A percentile compares a stretch with the other conserved stretches of the same genome.
phyloP scores from a whole-genome alignment of 2,888 invertebrate genomes.

The Calliphora vomitoria region DNA sequence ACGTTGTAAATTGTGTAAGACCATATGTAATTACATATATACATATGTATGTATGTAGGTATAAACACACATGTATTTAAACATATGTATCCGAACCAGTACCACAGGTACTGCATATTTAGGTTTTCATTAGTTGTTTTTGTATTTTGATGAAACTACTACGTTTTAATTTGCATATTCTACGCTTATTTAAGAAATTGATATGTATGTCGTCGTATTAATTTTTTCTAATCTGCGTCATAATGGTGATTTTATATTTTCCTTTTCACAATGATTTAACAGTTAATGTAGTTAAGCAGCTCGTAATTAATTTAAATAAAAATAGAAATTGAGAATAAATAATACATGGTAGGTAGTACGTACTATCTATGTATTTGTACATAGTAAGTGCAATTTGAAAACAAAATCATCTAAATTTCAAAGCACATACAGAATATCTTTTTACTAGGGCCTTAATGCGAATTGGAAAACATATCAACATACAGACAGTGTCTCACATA shows the following conservation, averaged over 20 bases:
- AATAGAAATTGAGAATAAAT: background rate
- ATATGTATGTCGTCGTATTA: slow-evolving; percentile 51
- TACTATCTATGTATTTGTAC: no score
- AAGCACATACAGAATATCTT: background rate
- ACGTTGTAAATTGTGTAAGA: no score
- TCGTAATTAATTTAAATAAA: background rate
- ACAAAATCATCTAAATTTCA: background rate
- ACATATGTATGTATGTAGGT: slow-evolving; percentile 4
- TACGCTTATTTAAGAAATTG: slow-evolving; percentile 40
- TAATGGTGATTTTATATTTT: slow-evolving; percentile 7
- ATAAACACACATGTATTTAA: background rate
- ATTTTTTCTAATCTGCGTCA: slow-evolving; percentile 54
- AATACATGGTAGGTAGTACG: background rate
- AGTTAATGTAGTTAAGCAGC: background rate
- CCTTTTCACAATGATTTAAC: slow-evolving; percentile 5
- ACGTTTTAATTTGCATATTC: slow-evolving; percentile 54
- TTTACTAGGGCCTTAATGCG: background rate
- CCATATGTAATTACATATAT: background rate
- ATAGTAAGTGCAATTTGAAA: no score
- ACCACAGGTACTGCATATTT: background rate
- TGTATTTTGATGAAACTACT: slow-evolving; percentile 26
- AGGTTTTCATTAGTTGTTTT: background rate
- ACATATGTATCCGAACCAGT: background rate
- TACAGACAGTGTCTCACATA: background rate
- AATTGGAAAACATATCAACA: background rate